Base-by-base conservation (phyloP, 2,888 invertebrate genomes). In the Chloromyia formosa region DNA sequence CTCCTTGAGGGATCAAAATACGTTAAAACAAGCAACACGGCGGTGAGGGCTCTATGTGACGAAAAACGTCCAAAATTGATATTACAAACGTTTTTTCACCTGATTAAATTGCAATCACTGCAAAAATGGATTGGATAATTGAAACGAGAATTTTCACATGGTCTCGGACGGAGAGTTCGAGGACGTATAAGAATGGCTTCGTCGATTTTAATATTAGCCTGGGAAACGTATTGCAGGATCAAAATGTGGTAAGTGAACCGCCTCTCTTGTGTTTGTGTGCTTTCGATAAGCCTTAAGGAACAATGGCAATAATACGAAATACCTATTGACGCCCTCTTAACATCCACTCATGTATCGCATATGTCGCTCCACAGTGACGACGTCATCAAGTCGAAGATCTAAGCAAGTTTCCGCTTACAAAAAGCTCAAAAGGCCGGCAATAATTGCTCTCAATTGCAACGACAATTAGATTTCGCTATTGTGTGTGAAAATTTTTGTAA, bases 321-420 rank as follows among this genome's bases (percentile, higher is more conserved):
- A 40, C 58, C 71, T 18, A 74, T 74, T 73, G 66, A 73, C 75
- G 62, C 75, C 75, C 75, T 75, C 75, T 75, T 75, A 69, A 74
- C 73, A 61, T 61, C 23, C 20, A 61, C 61, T 69, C 58, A 27
- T 73, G 75, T 56, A 42, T 61, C 69, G 61, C 73, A 74, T 75
- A 61, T 74, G 69, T 74, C 75, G 73, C 73, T 53, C 56, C 54
- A 75, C 75, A 75, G 66, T 72, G 27, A 35, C 45, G n/a, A 56
- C 35, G 56, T 69, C 35, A 4, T 23, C 22, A 35, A 20, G 40
- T 35, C 53, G 20, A 35, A 58, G 42, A 35, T 58, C 71, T 35
- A 58, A 71, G 42, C 35, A 56, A 71, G 10, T 71, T 12, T 16
- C 42, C 5, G 27, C 27, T 35, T n/a, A 71, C 71, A 71, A 58